A percentile compares a stretch with the other conserved stretches of the same genome.
phyloP scores from a whole-genome alignment of 1,140 invertebrate species.

The Heliothis subflexa region DNA sequence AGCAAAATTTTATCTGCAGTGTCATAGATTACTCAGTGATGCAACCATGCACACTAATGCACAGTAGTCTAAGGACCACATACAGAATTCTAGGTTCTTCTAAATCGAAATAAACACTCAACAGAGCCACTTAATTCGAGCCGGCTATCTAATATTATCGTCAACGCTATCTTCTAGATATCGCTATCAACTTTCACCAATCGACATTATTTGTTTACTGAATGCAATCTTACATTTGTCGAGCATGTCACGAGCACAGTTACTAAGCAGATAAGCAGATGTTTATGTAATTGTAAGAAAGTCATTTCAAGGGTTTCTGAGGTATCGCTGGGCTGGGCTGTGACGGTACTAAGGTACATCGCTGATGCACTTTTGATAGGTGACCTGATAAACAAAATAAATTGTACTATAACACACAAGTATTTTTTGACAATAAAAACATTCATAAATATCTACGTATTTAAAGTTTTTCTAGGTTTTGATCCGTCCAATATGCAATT shows the following conservation, averaged over 20 bases:
- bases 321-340: not conserved
- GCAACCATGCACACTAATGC: too few species aligned
- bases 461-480: not conserved
- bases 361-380: too few species aligned
- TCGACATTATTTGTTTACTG: slow-evolving; percentile 37
- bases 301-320: slow-evolving; percentile 29
- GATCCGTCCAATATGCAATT: not conserved
- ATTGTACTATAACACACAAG: too few species aligned
- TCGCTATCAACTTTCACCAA: slow-evolving; percentile 32
- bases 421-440: too few species aligned
- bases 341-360: not conserved
- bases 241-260: not conserved
- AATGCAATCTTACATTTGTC: slow-evolving; percentile 26
- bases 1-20: too few species aligned
- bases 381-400: too few species aligned
- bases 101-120: not conserved
- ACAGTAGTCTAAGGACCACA: too few species aligned
- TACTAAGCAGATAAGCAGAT: slow-evolving; percentile 14
- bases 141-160: slow-evolving; percentile 10
- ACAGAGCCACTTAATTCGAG: slow-evolving; percentile 6
- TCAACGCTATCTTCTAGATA: slow-evolving; percentile 19
- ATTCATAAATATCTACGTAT: too few species aligned
- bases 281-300: slow-evolving; percentile 28
- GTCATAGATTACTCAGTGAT: too few species aligned
- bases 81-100: not conserved